Base-by-base conservation (phyloP, 2,113 vertebrate species). In the Cervus canadensis region DNA sequence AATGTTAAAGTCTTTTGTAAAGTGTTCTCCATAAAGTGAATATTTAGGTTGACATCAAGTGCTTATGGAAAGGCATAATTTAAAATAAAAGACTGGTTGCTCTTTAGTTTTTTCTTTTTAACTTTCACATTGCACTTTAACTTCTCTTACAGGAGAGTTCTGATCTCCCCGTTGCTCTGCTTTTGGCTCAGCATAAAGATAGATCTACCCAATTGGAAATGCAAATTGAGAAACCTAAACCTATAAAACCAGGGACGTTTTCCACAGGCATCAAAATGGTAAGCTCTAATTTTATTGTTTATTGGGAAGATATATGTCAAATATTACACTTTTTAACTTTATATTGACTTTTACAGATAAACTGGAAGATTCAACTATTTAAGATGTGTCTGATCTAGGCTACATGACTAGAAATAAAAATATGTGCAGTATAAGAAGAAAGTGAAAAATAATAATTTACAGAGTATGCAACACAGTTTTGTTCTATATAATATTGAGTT, bases 231-330 rank as follows among this genome's bases (percentile, higher is more conserved):
- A 99, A 99, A 98, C 99, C 99, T 78, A 99, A 99, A 97, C 97
- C 98, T n/a, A 98, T 99, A 97, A 99, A 99, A 98, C 99, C 99
- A 90, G 99, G 99, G 98, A 99, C 99, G 0, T 99, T 99, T 98
- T 99, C 99, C 89, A 99, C 99, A 87, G 99, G 99, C 98, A 99
- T 99, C 98, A 99, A 99, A 98, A 99, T 99, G 99, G 99, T 99
- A 98, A 99, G 99, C 89, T 45, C 57, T 87, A 30, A 30, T n/a
- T 90, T 95, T 96, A 54, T 97, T 97, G 0, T 10, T 95, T 87
- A 17, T 95, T 97, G 91, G 48, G 93, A 97, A 88, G 25, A 40
- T 84, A 17, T 45, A 91, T 95, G 88, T 96, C 23, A 96, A 78
- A n/a, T 56, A 87, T 91, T 94, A 59, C 11, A 79, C 17, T 94